Conservation (phyloP, 2,113 vertebrate genomes). For the Bambusicola thoracicus region DNA sequence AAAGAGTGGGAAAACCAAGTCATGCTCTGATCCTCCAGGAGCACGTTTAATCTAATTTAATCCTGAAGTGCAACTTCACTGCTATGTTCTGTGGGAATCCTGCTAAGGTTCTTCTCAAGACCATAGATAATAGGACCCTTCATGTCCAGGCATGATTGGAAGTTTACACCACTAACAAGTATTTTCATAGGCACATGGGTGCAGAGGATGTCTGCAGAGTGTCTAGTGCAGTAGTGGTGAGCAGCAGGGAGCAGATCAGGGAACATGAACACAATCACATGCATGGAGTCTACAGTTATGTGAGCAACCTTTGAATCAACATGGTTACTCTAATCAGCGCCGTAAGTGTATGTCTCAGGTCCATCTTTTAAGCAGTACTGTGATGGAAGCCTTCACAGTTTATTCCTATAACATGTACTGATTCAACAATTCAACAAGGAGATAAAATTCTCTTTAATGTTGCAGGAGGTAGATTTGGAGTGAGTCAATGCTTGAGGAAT, state of each 20-base stretch:
- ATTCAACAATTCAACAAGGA: neutral
- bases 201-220: neutral
- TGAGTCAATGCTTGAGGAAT: neutral
- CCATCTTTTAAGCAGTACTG: neutral
- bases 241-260: neutral
- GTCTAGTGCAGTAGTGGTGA: neutral
- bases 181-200: neutral
- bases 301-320: neutral
- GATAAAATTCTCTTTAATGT: neutral
- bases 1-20: neutral
- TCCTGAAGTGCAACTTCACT: neutral
- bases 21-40: neutral
- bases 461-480: neutral
- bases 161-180: neutral
- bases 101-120: neutral
- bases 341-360: neutral
- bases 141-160: neutral
- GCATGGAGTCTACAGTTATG: accelerated
- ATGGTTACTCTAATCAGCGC: neutral
- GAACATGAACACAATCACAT: neutral
- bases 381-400: neutral
- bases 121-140: neutral
- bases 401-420: neutral
- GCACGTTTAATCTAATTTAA: neutral
- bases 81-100: neutral